phyloP scores from a whole-genome alignment of 2,888 invertebrate genomes.

The Eulithis prunata region DNA sequence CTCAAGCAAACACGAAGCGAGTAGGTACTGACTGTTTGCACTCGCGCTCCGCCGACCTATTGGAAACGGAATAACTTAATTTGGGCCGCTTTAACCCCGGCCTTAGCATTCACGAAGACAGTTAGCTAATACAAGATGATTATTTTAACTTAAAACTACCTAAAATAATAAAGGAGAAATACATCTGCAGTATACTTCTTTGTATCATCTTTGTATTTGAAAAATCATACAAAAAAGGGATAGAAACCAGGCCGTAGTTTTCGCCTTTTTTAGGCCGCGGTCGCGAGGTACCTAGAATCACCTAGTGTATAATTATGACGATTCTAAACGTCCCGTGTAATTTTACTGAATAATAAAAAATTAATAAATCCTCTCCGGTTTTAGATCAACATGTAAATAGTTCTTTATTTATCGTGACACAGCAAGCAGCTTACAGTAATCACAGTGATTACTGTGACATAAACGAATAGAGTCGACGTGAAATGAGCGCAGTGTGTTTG shows the following conservation, averaged over 20 bases:
- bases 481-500: conserved; percentile 11
- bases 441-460: not conserved
- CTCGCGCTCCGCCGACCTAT: conserved; percentile 25
- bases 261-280: no score
- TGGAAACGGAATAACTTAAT: conserved; percentile 31
- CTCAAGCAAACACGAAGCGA: conserved; percentile 20
- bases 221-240: no score
- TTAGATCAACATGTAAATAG: no score
- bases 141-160: not conserved
- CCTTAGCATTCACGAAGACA: conserved; percentile 15
- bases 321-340: no score
- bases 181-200: no score
- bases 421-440: conserved; percentile 2
- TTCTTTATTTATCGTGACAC: not conserved
- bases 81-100: conserved; percentile 18
- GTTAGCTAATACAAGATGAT: not conserved
- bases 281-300: no score
- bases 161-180: no score
- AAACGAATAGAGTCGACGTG: conserved; percentile 8
- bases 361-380: no score
- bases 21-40: conserved; percentile 19
- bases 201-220: no score
- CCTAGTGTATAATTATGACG: no score
- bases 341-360: no score
- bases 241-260: no score